Conservation (phyloP, 2,113 vertebrate species). For the Entosphenus tridentatus region DNA sequence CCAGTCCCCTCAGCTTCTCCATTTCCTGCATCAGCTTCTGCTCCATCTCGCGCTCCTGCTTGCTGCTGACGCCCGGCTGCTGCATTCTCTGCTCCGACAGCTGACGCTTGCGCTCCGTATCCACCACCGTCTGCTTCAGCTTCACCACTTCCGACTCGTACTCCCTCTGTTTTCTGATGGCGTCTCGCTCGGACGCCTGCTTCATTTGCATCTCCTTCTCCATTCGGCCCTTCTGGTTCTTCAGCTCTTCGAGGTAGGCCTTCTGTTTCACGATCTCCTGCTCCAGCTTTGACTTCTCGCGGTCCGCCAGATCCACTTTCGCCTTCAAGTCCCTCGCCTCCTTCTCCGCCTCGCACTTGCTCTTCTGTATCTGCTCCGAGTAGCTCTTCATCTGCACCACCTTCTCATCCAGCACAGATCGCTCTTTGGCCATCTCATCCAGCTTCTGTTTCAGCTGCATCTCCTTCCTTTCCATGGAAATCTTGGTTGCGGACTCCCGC, state of each 20-base stretch:
- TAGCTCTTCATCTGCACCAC: neutral
- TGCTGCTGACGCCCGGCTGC: neutral
- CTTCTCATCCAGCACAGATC: neutral
- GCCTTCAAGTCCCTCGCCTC: neutral
- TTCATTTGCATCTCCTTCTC: neutral
- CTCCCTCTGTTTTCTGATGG: no score
- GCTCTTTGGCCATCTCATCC: neutral
- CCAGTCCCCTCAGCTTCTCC: neutral
- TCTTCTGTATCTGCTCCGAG: neutral
- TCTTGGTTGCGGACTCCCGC: no score
- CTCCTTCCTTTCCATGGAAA: neutral
- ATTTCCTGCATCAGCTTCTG: neutral
- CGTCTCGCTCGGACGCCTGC: no score
- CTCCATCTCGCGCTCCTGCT: neutral
- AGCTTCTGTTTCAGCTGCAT: constrained; percentile 1
- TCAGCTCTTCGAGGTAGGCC: neutral
- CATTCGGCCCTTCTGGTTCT: neutral
- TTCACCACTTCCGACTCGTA: no score
- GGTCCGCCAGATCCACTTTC: neutral
- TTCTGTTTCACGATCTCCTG: neutral
- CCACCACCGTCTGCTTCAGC: no score
- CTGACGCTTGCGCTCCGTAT: no score
- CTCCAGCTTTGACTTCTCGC: neutral
- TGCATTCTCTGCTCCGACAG: no score
- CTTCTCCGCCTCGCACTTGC: neutral